Conservation (phyloP, 2,797 vertebrate genomes). For the Mus minutoides region DNA sequence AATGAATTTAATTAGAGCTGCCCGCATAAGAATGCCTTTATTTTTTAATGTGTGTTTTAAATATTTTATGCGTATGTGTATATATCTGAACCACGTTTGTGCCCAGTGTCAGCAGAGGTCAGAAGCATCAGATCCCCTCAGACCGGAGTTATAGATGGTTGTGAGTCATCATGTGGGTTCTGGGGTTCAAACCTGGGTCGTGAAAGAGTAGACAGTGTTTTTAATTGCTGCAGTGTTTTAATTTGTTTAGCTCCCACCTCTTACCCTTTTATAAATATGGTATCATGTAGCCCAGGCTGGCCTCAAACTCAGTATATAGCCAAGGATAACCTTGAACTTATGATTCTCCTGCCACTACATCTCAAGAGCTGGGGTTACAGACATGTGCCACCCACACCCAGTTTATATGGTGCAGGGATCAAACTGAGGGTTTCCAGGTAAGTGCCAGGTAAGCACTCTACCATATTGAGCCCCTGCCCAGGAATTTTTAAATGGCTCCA, state of each 20-base stretch:
- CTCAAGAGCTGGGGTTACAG: background rate
- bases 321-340: background rate
- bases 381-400: background rate
- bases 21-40: background rate
- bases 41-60: background rate
- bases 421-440: background rate
- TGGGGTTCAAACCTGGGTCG: background rate
- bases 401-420: background rate
- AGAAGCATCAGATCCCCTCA: background rate
- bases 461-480: background rate
- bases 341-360: background rate
- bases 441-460: background rate
- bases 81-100: background rate
- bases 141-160: background rate
- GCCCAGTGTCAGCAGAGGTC: background rate
- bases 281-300: background rate
- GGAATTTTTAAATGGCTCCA: background rate
- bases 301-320: background rate
- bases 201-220: background rate
- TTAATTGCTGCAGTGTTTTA: background rate
- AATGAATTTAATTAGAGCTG: background rate
- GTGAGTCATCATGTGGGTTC: background rate
- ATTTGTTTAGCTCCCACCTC: background rate
- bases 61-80: background rate
- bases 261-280: background rate